phyloP scores from a whole-genome alignment of 2,888 invertebrate genomes.

The Taphrorychus bicolor region DNA sequence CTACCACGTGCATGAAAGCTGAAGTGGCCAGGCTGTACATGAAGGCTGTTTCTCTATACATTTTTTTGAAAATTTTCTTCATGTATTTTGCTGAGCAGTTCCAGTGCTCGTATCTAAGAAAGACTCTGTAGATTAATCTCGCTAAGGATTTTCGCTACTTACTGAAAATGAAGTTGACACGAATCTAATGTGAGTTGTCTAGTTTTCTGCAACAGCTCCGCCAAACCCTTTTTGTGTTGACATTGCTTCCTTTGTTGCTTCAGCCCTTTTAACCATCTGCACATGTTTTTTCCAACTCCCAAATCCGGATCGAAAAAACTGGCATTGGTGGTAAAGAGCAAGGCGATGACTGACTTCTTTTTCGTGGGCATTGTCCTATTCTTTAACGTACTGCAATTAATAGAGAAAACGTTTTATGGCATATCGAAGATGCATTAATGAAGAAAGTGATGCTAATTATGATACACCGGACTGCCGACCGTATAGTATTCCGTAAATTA shows the following conservation, averaged over 20 bases:
- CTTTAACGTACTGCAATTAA: not conserved
- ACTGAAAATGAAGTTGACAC: slow-evolving; percentile 71
- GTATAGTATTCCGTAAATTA: slow-evolving; percentile 9
- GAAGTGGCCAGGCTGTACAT: slow-evolving; percentile 75
- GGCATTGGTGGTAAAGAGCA: slow-evolving; percentile 44
- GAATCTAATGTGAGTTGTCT: slow-evolving; percentile 67
- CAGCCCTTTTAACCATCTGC: slow-evolving; percentile 66
- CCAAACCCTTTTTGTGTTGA: slow-evolving; percentile 65
- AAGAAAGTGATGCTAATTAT: not conserved
- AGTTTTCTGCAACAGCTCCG: slow-evolving; percentile 59
- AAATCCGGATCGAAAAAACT: slow-evolving; percentile 39
- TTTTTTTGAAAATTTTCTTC: slow-evolving; percentile 63
- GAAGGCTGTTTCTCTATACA: slow-evolving; percentile 76
- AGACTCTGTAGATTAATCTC: no score
- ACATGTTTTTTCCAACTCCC: slow-evolving; percentile 47
- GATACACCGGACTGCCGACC: not conserved
- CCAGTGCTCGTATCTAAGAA: slow-evolving; percentile 70
- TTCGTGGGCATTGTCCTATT: slow-evolving; percentile 15
- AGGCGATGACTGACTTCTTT: slow-evolving; percentile 45
- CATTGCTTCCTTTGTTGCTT: slow-evolving; percentile 71
- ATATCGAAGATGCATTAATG: not conserved
- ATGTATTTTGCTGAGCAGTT: slow-evolving; percentile 70
- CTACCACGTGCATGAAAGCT: slow-evolving; percentile 74
- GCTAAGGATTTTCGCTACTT: no score
- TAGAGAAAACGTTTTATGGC: not conserved